Evolutionary conservation across 2,888 invertebrate species (phyloP), one percentile per base, ranked within the genome.

Genomic region (Noctua janthina): DNA sequence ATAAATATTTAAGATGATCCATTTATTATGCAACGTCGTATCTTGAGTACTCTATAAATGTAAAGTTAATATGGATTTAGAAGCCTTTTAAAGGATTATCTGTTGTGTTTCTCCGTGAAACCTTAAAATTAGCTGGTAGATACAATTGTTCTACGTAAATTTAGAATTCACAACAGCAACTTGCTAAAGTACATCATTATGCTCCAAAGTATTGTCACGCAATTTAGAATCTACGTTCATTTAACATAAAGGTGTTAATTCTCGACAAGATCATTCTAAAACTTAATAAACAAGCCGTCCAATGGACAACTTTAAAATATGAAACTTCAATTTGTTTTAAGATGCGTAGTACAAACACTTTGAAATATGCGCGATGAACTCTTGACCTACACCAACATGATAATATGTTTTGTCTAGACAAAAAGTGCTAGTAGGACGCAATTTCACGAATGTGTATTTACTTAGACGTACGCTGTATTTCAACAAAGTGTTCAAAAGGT

Each of bases 1-100:
- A 77, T 84, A 75, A 84, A 85, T 85, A 76, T 86, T 77, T 85
- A 84, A 83, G 72, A 10, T 74, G 69, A 59, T 76, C 62, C 51
- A 70, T 71, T 54, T 79, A 79, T 54, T 79, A 79, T 49, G 39
- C 54, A 72, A 80, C 29, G 13, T 76, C 62, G n/a, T 39, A 81
- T 49, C 74, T 76, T 76, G 64, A 69, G 51, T 72, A 43, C 46
- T 68, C 56, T 54, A 59, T 54, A 72, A 70, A 83, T 46, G 43
- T 84, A 54, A 71, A 67, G n/a, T 74, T 68, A 71, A 76, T 62
- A 66, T 74, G 73, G 64, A 70, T 72, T 51, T 78, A 35, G 54
- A 62, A 80, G 78, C 67, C 82, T 76, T 85, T 69, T 62, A 76
- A 76, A 76, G 54, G 74, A 74, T 82, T 72, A 64, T 62, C 82